phyloP scores from a whole-genome alignment of 2,113 vertebrate species.

The Pardalotus punctatus region DNA sequence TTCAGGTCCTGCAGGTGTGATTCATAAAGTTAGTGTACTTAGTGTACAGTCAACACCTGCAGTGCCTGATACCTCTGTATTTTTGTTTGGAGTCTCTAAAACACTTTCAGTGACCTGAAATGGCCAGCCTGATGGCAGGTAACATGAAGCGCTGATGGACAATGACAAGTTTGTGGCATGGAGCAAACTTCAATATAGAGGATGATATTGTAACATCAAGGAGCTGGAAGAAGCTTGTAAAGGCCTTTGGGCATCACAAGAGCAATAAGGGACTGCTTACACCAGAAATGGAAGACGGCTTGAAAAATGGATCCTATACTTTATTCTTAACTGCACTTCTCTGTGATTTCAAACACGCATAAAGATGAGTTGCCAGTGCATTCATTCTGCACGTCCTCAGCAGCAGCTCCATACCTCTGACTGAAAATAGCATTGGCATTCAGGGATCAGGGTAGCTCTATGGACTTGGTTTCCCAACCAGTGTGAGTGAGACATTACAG shows the following conservation, averaged over 20 bases:
- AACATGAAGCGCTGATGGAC: not conserved
- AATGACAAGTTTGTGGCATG: rapidly evolving
- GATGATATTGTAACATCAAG: not conserved
- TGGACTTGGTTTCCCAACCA: not conserved
- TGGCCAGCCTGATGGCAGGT: not conserved
- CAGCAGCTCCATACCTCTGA: not conserved
- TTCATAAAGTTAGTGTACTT: not conserved
- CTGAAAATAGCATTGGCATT: conserved; percentile 14
- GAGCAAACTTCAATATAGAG: not conserved
- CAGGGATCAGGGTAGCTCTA: not conserved
- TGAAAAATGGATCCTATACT: not conserved
- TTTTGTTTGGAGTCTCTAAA: not conserved
- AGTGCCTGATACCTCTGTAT: not conserved
- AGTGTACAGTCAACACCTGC: not conserved
- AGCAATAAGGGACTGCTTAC: not conserved
- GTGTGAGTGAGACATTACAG: not conserved
- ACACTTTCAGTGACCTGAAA: not conserved
- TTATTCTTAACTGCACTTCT: conserved; percentile 6
- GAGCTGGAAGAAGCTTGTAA: not conserved
- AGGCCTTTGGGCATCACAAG: not conserved
- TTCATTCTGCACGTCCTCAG: not conserved
- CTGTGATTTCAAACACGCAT: not conserved
- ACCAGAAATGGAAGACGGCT: not conserved
- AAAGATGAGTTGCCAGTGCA: not conserved
- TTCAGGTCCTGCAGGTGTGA: not conserved